A percentile compares a stretch with the other conserved stretches of the same genome.
These are phyloP conservation scores for Drosophila melanica DNA, from an alignment of 1,140 invertebrate genomes.

Conservation along the genomic window DNA sequence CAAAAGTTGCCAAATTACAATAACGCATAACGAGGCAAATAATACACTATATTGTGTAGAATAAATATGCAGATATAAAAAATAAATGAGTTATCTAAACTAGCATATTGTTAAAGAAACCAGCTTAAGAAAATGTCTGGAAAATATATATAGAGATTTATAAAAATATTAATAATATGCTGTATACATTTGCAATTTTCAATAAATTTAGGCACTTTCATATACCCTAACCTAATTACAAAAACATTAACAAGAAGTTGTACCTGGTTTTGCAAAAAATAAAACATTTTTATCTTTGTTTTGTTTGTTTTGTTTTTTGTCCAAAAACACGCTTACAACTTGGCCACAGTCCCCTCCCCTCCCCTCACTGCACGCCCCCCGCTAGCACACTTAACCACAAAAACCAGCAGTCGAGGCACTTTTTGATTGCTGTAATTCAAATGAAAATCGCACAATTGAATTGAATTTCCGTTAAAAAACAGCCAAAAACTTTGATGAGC, in stretches of 20 bases:
- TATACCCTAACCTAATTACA: too few species aligned
- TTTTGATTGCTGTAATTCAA: constrained; percentile 73
- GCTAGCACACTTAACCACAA: not conserved
- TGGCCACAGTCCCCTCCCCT: not conserved
- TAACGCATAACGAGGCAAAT: not conserved
- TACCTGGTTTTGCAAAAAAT: not conserved
- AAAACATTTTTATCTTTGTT: not conserved
- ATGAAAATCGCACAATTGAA: constrained; percentile 77
- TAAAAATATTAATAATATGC: too few species aligned
- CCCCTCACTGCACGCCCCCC: too few species aligned
- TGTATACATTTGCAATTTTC: too few species aligned
- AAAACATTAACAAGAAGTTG: too few species aligned
- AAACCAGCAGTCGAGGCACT: constrained; percentile 5
- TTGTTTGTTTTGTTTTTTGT: not conserved
- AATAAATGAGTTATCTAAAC: too few species aligned
- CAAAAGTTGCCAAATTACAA: constrained; percentile 14
- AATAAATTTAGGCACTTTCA: too few species aligned
- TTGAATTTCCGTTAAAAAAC: constrained; percentile 71
- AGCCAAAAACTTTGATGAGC: constrained; percentile 73
- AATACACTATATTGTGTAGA: constrained; percentile 1
- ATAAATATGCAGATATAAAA: too few species aligned
- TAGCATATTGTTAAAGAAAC: too few species aligned
- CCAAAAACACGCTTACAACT: not conserved
- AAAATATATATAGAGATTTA: too few species aligned
- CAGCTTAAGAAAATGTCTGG: too few species aligned